Evolutionary conservation across 2,113 vertebrate genomes (phyloP).

Genomic region (Oreamnos americanus): DNA sequence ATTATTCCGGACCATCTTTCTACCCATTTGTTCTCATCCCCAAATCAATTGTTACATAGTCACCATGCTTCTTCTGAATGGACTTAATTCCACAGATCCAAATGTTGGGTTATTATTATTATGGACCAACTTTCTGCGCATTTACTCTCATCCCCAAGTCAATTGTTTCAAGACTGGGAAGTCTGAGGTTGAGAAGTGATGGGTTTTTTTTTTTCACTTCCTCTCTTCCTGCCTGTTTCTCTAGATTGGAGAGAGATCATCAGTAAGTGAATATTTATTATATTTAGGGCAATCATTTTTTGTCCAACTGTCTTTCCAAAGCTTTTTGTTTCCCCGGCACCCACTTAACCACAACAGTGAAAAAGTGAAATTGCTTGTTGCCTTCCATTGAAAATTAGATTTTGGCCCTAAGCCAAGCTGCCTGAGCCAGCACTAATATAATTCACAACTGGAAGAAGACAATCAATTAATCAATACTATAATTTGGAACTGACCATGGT

Average conservation of each 20-base stretch:
- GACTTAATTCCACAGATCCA: neutral
- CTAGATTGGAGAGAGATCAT: constrained; percentile 12
- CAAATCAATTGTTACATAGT: neutral
- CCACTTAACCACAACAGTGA: constrained; percentile 55
- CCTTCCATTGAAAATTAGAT: constrained; percentile 73
- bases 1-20: neutral
- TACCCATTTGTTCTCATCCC: neutral
- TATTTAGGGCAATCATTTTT: constrained; percentile 46
- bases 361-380: constrained; percentile 61
- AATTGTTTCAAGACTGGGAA: neutral
- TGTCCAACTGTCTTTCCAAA: constrained; percentile 57
- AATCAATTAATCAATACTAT: constrained; percentile 87
- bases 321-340: constrained; percentile 54
- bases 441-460: constrained; percentile 81
- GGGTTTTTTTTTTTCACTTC: neutral
- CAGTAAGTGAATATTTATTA: constrained; percentile 31
- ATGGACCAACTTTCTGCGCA: neutral
- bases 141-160: neutral
- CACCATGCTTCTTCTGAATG: neutral
- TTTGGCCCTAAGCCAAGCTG: constrained; percentile 70
- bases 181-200: neutral
- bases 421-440: constrained; percentile 76
- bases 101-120: neutral
- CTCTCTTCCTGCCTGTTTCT: neutral
- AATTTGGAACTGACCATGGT: constrained; percentile 83